phyloP scores from a whole-genome alignment of 2,888 invertebrate genomes.

The Drosophila macrothrix region DNA sequence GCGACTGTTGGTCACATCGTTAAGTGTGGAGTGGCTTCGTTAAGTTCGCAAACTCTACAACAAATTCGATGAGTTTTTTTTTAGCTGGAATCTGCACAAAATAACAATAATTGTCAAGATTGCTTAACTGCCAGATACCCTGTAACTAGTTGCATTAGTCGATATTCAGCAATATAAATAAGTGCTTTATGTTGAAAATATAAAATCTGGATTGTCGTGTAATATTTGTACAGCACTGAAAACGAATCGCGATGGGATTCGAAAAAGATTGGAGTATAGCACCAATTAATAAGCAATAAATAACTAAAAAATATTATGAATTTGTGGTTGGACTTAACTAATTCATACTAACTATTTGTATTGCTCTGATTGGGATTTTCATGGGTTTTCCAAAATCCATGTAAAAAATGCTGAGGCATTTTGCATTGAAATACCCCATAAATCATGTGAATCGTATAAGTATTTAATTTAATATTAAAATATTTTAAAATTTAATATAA shows the following conservation, averaged over 20 bases:
- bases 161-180: background rate
- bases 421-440: too few relatives aligned
- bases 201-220: background rate
- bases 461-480: too few relatives aligned
- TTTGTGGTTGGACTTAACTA: background rate
- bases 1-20: background rate
- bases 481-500: background rate
- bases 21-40: constrained; percentile 8
- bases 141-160: background rate
- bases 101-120: background rate
- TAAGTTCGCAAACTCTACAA: background rate
- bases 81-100: background rate
- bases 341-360: background rate
- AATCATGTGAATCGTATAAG: too few relatives aligned
- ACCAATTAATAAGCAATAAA: background rate
- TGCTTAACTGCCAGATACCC: background rate
- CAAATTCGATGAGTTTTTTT: background rate
- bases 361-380: background rate
- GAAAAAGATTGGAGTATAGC: background rate
- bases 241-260: background rate
- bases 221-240: background rate
- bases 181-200: too few relatives aligned
- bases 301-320: background rate
- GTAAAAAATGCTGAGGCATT: too few relatives aligned
- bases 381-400: background rate